Evolutionary conservation across 2,113 vertebrate genomes (phyloP).

Genomic region (Serinus canaria): DNA sequence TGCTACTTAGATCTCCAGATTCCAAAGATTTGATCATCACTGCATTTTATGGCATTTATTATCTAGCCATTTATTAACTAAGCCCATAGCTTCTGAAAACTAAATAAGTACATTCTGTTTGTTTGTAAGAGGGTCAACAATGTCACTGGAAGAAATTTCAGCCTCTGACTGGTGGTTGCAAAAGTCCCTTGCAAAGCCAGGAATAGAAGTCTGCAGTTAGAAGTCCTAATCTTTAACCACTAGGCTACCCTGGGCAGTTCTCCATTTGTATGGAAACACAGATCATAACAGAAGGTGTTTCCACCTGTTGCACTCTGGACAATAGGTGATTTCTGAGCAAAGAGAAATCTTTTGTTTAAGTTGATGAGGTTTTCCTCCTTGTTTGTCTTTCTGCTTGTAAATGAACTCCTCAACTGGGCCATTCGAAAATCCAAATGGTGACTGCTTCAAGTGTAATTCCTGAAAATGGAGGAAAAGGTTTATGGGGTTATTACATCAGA

Average conservation of each 20-base stretch:
- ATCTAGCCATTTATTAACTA: constrained; percentile 24
- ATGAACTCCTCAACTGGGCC: not conserved
- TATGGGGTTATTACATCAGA: not conserved
- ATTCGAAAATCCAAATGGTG: not conserved
- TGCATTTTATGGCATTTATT: not conserved
- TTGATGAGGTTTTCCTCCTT: not conserved
- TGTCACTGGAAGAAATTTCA: not conserved
- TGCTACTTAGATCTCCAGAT: not conserved
- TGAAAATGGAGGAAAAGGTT: not conserved
- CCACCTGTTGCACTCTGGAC: not conserved
- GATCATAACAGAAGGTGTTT: not conserved
- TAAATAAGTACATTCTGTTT: not conserved
- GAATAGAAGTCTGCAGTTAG: not conserved
- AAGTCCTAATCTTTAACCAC: not conserved
- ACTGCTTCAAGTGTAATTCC: not conserved
- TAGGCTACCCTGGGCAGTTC: not conserved
- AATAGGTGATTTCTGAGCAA: not conserved
- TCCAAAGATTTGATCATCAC: not conserved
- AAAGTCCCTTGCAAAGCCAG: not conserved
- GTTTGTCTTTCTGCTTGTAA: not conserved
- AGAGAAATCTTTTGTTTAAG: not conserved
- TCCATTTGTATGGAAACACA: not conserved
- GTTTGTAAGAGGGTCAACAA: not conserved
- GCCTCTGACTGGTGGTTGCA: not conserved
- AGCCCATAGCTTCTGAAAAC: not conserved